Evolutionary conservation across 2,797 vertebrate genomes (phyloP).

Genomic region (Mormyrops boulengeri): DNA sequence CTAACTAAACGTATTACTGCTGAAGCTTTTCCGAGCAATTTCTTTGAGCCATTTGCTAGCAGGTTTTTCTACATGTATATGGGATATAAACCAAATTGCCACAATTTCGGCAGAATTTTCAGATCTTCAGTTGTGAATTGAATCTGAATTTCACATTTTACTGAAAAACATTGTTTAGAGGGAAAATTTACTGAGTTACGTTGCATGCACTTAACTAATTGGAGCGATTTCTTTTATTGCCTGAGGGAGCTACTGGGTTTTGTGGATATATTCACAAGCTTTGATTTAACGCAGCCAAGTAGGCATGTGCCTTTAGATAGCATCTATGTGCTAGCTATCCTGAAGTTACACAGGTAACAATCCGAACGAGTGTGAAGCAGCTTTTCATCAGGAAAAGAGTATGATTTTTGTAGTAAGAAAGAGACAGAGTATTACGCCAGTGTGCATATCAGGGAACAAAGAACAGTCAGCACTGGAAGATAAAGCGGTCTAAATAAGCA

Average conservation of each 20-base stretch:
- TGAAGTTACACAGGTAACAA: neutral
- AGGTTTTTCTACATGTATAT: neutral
- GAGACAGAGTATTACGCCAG: neutral
- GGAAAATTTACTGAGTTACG: neutral
- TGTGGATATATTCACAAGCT: neutral
- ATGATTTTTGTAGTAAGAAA: neutral
- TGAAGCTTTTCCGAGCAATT: neutral
- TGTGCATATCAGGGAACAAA: neutral
- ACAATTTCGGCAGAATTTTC: neutral
- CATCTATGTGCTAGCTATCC: neutral
- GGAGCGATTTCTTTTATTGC: neutral
- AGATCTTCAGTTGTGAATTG: neutral
- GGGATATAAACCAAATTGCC: neutral
- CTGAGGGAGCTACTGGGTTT: neutral
- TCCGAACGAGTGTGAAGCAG: neutral
- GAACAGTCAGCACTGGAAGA: neutral
- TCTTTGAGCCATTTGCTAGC: neutral
- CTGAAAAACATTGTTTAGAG: neutral
- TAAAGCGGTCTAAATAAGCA: constrained; percentile 13
- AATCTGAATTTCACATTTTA: neutral
- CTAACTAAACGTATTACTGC: neutral
- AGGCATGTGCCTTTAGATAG: neutral
- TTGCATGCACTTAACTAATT: neutral
- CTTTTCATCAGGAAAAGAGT: neutral
- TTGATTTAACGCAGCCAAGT: neutral